Base-by-base conservation (phyloP, 30 jellyfish, hydroid and myxozoan species). In the Cassiopea andromeda region DNA sequence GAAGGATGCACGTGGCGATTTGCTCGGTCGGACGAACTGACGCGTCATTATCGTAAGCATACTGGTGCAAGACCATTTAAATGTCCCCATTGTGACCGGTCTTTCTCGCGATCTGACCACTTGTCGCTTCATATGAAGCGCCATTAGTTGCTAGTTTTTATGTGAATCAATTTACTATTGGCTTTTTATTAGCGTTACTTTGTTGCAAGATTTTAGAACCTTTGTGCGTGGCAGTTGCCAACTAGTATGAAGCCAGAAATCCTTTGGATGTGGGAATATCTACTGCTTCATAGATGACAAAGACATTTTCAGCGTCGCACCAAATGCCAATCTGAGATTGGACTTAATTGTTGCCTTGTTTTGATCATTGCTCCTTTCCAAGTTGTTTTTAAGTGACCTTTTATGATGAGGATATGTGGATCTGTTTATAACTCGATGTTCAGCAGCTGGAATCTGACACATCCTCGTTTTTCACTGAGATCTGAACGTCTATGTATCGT, bases 11-110 rank as follows among this genome's bases (percentile, higher is more conserved):
- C 95, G 82, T 97, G 99, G 99, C 88, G 97, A 46, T 97, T 97
- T 80, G 99, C 99, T 9, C 94, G 99, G 38, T 97, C 99, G 1
- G 99, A 97, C 84, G 99, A 97, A 83, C 98, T 97, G 10, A 97
- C 99, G 14, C 97, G 99, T 46, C 99, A 97, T 89, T 97, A 69
- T 76, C 98, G 99, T 64, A 97, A 97, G 90, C 99, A 97, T 80
- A 97, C 99, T 4, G 99, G 99, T 44, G 79, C 95, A 85, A 92
- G 96, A 69, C 99, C 99, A 12, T 97, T 93, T 79, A 91, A 93
- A 72, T 97, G 99, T 81, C 93, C 94, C 50, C 94, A 89, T 48
- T 97, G 99, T 77, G 98, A 87, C 2, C 97, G 98, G n/a, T 91
- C 98, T 61, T 97, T 97, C 79, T 85, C 98, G 4, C 97, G 99